phyloP scores from a whole-genome alignment of 2,797 vertebrate genomes.

The Dendrocincla fuliginosa region DNA sequence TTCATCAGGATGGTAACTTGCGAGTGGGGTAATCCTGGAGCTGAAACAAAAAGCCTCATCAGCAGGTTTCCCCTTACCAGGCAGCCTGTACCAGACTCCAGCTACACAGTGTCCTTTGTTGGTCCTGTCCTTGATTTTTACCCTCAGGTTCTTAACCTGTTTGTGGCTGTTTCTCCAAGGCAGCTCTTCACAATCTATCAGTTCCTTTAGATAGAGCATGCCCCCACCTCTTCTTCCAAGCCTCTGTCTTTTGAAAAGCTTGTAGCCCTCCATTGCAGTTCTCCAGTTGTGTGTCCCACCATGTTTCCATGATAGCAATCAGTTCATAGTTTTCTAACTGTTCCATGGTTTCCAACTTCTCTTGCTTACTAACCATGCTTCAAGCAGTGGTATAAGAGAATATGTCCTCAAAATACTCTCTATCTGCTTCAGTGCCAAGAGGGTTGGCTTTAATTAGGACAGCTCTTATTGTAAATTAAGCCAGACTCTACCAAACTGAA shows the following conservation, averaged over 20 bases:
- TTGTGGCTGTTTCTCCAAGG: background rate
- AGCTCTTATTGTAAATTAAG: background rate
- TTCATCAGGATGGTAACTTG: background rate
- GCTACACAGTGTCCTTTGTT: background rate
- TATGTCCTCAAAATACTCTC: background rate
- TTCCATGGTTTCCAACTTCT: background rate
- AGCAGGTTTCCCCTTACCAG: background rate
- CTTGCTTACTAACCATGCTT: background rate
- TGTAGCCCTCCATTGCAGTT: background rate
- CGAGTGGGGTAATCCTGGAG: background rate
- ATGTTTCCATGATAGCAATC: background rate
- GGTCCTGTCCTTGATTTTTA: background rate
- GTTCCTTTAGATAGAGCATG: background rate
- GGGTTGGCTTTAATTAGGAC: background rate
- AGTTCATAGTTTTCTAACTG: background rate
- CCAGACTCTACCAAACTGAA: background rate
- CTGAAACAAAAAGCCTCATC: background rate
- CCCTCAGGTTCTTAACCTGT: background rate
- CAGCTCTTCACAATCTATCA: background rate
- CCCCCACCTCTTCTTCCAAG: background rate
- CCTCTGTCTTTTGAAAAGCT: background rate
- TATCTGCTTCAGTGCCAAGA: background rate
- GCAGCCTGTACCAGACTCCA: background rate
- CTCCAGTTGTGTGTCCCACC: background rate
- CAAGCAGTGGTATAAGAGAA: background rate